phyloP scores from a whole-genome alignment of 1,140 invertebrate genomes.

The Tachypleus tridentatus region DNA sequence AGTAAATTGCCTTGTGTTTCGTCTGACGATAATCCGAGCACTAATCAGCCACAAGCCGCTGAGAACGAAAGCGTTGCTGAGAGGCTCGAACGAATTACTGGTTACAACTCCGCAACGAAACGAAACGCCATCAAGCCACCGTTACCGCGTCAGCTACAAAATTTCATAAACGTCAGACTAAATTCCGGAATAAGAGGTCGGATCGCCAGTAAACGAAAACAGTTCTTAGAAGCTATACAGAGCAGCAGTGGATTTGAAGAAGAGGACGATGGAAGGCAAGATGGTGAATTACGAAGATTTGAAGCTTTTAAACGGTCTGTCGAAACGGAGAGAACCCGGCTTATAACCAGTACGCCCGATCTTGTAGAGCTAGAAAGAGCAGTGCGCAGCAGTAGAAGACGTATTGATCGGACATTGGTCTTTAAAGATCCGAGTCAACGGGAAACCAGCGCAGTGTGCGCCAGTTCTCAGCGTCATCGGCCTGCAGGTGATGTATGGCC shows the following conservation, averaged over 20 bases:
- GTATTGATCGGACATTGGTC: neutral
- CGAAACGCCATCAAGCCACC: neutral
- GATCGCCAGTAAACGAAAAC: slow-evolving; percentile 10
- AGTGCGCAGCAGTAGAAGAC: slow-evolving; percentile 12
- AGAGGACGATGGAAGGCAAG: neutral
- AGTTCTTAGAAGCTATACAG: slow-evolving; percentile 8
- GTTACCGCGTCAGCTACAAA: slow-evolving; percentile 7
- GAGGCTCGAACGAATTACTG: neutral
- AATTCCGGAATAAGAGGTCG: slow-evolving; percentile 6
- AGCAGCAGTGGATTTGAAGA: neutral
- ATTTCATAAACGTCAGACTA: neutral
- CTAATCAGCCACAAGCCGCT: no score
- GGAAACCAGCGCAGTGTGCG: neutral
- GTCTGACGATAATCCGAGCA: no score
- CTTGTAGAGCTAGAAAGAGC: slow-evolving; percentile 14
- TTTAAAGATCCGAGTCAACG: neutral
- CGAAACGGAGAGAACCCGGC: slow-evolving; percentile 9
- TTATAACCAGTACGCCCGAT: slow-evolving; percentile 18
- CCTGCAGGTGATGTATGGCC: neutral
- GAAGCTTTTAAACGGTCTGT: slow-evolving; percentile 10
- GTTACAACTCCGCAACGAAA: neutral
- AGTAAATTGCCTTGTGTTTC: no score
- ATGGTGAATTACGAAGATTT: slow-evolving; percentile 5
- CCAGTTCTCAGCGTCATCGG: neutral
- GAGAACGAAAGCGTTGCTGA: no score